Percentiles rank a stretch among this genome's conserved stretches.
phyloP scores from a whole-genome alignment of 2,797 vertebrate genomes.

The Syngnathus rostellatus region DNA sequence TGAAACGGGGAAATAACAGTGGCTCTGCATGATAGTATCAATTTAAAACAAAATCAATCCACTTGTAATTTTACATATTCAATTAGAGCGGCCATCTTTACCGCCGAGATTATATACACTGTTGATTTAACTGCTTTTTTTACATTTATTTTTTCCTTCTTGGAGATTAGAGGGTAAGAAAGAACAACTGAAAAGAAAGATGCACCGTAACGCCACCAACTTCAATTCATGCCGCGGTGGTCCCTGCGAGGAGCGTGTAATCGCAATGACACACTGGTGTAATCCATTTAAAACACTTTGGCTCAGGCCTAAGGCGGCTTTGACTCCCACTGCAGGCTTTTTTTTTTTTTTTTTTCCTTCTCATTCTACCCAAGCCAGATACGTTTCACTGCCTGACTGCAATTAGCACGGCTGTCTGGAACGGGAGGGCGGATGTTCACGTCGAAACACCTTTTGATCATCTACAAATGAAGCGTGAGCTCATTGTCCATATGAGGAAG shows the following conservation, averaged over 20 bases:
- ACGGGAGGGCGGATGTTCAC: constrained; percentile 23
- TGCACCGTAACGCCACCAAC: constrained; percentile 59
- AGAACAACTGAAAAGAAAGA: constrained; percentile 44
- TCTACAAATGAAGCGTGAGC: constrained; percentile 47
- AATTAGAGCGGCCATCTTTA: neutral
- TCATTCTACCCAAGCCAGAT: constrained; percentile 33
- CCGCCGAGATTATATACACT: neutral
- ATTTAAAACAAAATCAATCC: neutral
- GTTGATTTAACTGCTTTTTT: neutral
- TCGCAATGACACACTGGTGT: constrained; percentile 71
- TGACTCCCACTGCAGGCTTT: constrained; percentile 52
- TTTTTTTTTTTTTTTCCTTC: constrained; percentile 19
- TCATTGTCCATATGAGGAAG: constrained; percentile 44
- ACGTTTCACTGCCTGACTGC: constrained; percentile 47
- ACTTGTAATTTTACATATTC: neutral
- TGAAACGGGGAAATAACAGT: too few relatives aligned
- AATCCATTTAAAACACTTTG: constrained; percentile 75
- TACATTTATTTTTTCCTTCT: neutral
- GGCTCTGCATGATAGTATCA: neutral
- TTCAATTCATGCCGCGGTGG: constrained; percentile 61
- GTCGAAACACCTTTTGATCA: constrained; percentile 1
- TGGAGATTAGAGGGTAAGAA: constrained; percentile 10
- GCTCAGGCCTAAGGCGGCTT: constrained; percentile 52
- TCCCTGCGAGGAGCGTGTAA: constrained; percentile 63
- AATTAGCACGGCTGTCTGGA: constrained; percentile 48